Conservation (phyloP, 2,113 vertebrate species). For the Chrysochloris asiatica region DNA sequence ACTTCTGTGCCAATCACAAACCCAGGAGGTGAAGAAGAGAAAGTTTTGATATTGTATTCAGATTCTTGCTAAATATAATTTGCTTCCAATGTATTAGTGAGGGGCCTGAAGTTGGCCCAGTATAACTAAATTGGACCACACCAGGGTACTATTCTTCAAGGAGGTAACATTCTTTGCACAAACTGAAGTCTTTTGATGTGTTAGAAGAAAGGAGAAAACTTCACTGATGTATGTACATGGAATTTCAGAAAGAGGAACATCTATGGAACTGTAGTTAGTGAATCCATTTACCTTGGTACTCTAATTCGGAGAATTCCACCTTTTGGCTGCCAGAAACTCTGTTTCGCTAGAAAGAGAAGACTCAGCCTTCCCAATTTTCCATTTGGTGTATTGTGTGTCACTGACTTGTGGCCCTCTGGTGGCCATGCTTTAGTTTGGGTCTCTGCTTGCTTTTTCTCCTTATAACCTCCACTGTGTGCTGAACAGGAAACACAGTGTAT, state of each 20-base stretch:
- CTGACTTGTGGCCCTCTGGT: conserved; percentile 1
- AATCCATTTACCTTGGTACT: background rate
- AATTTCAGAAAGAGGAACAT: background rate
- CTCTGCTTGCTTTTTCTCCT: background rate
- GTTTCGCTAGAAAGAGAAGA: background rate
- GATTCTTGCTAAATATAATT: background rate
- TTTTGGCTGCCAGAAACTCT: background rate
- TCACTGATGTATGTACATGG: background rate
- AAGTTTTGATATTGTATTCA: background rate
- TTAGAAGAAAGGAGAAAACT: background rate
- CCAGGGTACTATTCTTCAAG: background rate
- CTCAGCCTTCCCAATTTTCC: background rate
- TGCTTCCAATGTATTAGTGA: background rate
- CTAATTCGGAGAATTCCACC: background rate
- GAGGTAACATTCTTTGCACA: background rate
- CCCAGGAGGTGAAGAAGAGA: background rate
- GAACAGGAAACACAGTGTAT: background rate
- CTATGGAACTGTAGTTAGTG: no score
- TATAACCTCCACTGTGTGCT: background rate
- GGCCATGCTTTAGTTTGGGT: background rate
- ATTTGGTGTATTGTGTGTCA: background rate
- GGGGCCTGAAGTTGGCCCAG: background rate
- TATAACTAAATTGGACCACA: background rate
- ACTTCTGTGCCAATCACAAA: background rate
- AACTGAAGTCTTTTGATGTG: background rate